Percentiles rank a stretch among this genome's conserved stretches.
These are phyloP conservation scores for Chrysotoxum bicinctum DNA, from an alignment of 2,888 invertebrate genomes.

Conservation along the genomic window DNA sequence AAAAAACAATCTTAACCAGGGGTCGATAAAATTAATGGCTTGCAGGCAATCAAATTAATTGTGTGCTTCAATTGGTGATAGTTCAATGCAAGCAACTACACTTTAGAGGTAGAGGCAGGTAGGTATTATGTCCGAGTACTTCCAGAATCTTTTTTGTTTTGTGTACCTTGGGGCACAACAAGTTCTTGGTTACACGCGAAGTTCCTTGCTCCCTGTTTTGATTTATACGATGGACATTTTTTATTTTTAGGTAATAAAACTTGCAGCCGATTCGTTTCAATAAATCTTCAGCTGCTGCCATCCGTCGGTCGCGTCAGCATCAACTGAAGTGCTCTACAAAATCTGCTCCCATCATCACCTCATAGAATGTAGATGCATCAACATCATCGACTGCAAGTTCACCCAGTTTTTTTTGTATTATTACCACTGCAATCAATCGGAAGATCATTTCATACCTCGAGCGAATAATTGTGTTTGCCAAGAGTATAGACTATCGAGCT, in stretches of 20 bases:
- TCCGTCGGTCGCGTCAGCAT: background rate
- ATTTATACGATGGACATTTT: conserved; percentile 56
- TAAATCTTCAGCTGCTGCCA: conserved; percentile 35
- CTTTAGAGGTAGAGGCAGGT: no score
- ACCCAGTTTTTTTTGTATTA: conserved; percentile 38
- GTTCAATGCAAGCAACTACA: conserved; percentile 22
- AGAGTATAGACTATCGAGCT: conserved; percentile 2
- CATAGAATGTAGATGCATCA: background rate
- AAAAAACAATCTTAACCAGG: background rate
- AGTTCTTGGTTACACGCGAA: conserved; percentile 60
- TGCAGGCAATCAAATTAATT: conserved; percentile 60
- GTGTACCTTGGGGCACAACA: conserved; percentile 27
- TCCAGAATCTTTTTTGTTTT: conserved; percentile 4
- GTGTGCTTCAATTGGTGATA: conserved; percentile 44
- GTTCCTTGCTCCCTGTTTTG: conserved; percentile 48
- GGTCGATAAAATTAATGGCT: conserved; percentile 38
- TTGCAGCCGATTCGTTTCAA: conserved; percentile 40
- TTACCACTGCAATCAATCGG: conserved; percentile 67
- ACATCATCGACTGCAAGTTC: conserved; percentile 20
- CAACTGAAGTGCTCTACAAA: conserved; percentile 6
- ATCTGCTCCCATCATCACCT: conserved; percentile 13
- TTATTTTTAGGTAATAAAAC: conserved; percentile 53
- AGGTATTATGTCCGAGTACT: no score
- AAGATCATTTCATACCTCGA: conserved; percentile 65
- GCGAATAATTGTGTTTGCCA: conserved; percentile 63